Evolutionary conservation across 2,888 invertebrate genomes (phyloP), one percentile per base, ranked within the genome.

Genomic region (Protula sp.): DNA sequence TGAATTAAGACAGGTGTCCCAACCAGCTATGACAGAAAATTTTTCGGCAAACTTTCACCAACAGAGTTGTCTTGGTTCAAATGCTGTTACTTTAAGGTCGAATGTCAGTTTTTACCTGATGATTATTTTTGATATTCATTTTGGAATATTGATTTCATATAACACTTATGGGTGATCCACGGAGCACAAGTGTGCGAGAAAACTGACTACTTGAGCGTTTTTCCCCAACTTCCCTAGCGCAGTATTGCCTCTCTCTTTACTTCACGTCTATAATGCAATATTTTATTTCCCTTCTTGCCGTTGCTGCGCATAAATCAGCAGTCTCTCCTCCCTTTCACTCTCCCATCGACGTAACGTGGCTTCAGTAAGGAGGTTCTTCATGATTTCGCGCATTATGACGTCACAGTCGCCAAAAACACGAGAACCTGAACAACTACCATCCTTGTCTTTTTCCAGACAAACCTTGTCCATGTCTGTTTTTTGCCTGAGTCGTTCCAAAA

Each of bases 351-450:
- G 3, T 3, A 67, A 58, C 9, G 65, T 68, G 4, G 67, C 68
- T 4, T 55, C 47, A 1, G 62, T 56, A 47, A 74, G 61, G 19
- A 74, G 31, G 26, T 56, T 55, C 28, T 48, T 51, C 71, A 72
- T 71, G 27, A 74, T 63, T 47, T 66, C 67, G 38, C 56, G 31
- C 67, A 71, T 71, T n/a, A 74, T 60, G 50, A 59, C 63, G 59
- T 74, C 74, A 62, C 72, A 73, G 65, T 74, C 71, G 24, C 69
- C 68, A 60, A 67, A 70, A 31, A 74, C 67, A n/a, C 72, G 64
- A 30, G 69, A 64, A 0, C 74, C 74, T 1, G 66, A 31, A 9
- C n/a, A n/a, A 5, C 24, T 26, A 5, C 14, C 9, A 22, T 5
- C 14, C 38, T 38, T 50, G 45, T 51, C 60, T 24, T 50, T 52